phyloP scores from a whole-genome alignment of 2,888 invertebrate species.

The Platycnemis pennipes region DNA sequence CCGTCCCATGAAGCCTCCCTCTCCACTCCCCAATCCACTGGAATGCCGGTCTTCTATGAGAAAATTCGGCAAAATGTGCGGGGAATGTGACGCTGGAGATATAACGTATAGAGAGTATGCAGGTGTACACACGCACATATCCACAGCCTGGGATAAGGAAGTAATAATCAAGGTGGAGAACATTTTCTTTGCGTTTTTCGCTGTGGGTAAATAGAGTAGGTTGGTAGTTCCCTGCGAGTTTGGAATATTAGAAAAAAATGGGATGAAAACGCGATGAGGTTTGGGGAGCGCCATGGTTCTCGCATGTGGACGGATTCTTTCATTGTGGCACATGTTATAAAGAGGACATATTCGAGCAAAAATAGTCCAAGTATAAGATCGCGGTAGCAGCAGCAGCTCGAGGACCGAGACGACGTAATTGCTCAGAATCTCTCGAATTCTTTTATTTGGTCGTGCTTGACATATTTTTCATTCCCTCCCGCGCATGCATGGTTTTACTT shows the following conservation, averaged over 20 bases:
- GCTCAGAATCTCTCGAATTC: constrained; percentile 27
- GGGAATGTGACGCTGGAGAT: neutral
- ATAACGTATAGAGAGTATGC: neutral
- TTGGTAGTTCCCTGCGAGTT: neutral
- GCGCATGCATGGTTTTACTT: neutral
- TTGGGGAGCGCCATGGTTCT: neutral
- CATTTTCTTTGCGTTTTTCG: neutral
- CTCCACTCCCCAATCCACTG: neutral
- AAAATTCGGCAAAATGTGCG: neutral
- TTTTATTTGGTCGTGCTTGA: constrained; percentile 22
- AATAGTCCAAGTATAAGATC: constrained; percentile 22
- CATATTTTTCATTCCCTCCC: neutral
- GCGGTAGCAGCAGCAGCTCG: neutral
- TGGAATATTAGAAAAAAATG: neutral
- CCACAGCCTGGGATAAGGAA: neutral
- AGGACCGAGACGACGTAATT: neutral
- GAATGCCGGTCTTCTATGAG: neutral
- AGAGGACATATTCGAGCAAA: neutral
- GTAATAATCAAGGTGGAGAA: neutral
- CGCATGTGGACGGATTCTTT: neutral
- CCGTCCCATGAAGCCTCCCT: neutral
- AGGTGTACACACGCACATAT: neutral
- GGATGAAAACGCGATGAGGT: neutral
- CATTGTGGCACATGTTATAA: neutral
- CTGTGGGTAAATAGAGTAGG: neutral